Evolutionary conservation across 2,797 vertebrate species (phyloP).

Genomic region (Agapornis canus): DNA sequence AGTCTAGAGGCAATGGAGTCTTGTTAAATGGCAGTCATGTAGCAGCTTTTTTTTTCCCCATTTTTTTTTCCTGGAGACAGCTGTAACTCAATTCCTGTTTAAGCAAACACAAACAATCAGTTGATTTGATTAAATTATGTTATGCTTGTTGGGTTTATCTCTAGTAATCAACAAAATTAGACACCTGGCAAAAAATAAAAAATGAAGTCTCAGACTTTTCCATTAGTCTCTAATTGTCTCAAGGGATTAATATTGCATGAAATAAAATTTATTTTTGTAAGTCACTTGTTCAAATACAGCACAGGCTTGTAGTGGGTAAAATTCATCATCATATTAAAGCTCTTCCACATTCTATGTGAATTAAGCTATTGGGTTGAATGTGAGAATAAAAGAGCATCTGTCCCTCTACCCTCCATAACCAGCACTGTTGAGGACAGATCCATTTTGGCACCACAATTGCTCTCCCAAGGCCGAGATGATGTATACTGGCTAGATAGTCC

Average conservation of each 20-base stretch:
- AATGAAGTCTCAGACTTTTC: neutral
- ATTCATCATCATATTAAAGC: neutral
- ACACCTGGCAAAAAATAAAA: slow-evolving; percentile 16
- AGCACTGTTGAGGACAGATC: neutral
- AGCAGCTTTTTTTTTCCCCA: neutral
- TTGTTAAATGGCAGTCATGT: neutral
- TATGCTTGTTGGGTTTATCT: slow-evolving; percentile 53
- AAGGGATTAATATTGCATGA: slow-evolving; percentile 52
- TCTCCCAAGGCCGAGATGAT: neutral
- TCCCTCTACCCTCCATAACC: neutral
- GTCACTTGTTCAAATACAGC: neutral
- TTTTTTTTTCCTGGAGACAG: neutral
- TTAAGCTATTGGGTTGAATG: neutral
- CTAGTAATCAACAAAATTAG: slow-evolving; percentile 58
- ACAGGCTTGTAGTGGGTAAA: neutral
- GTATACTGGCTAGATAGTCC: neutral
- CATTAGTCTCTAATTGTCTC: slow-evolving; percentile 47
- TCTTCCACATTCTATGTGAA: neutral
- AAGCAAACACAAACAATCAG: slow-evolving; percentile 49
- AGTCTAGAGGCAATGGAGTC: neutral
- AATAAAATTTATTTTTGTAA: slow-evolving; percentile 29
- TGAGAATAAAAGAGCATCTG: neutral
- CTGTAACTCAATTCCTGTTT: slow-evolving; percentile 61
- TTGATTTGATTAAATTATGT: slow-evolving; percentile 65
- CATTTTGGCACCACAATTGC: neutral